Evolutionary conservation across 2,888 invertebrate genomes (phyloP), one percentile per base, ranked within the genome.

Genomic region (Amblyjoppa fuscipennis): DNA sequence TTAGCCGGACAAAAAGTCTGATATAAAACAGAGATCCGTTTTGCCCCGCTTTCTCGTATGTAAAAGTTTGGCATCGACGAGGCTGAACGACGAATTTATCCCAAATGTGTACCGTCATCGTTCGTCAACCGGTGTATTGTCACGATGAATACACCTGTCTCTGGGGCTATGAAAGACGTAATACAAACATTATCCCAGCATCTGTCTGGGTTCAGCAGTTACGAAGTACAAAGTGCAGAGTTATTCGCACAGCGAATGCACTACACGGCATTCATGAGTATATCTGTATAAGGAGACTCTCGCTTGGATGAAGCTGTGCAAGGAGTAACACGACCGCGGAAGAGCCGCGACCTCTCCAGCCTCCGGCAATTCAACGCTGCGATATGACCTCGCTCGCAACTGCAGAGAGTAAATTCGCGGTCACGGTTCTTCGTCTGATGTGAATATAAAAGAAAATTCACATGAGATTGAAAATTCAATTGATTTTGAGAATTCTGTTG

Each of bases 281-380:
- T 59, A 3, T 13, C 38, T 25, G 6, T 45, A 59, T 56, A 59
- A 59, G 56, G 59, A 2, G 3, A n/a, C 31, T 71, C 73, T 59
- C 64, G 49, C 49, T 49, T 49, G 64, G 64, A 64, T 64, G 49
- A 61, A 49, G 75, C 64, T 28, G 64, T 64, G 64, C 64, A 75
- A 75, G 61, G 64, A 56, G 56, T 9, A 41, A 75, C 75, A 64
- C 75, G 75, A 75, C 31, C 64, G 75, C 75, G 49, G 75, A 75
- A 64, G 61, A 45, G 45, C 74, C 20, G 56, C 56, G 75, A 64
- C 75, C 75, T 75, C 75, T 61, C 31, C 45, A 49, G 61, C 74
- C 74, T 74, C 45, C 61, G 61, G 74, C 74, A 61, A 61, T 31
- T 75, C 20, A 25, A 9, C 20, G 64, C 45, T 61, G 61, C 16